Conservation (phyloP, 2,888 invertebrate species). For the Pristionchus japonicus region DNA sequence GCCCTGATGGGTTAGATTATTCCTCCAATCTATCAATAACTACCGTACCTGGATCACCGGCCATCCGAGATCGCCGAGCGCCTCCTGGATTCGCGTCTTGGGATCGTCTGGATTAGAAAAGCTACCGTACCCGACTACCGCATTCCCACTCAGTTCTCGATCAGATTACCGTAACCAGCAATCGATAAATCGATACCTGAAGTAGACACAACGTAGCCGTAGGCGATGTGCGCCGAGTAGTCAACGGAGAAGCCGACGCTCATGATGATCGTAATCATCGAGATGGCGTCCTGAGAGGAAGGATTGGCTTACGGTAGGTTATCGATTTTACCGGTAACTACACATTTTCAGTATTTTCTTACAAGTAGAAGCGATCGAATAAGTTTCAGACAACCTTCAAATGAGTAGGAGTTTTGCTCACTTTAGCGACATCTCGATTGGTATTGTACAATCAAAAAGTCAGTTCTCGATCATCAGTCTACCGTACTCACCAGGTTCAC, state of each 20-base stretch:
- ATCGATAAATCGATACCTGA: no score
- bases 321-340: no score
- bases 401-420: no score
- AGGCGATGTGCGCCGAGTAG: constrained; percentile 84
- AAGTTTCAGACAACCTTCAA: no score
- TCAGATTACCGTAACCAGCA: neutral
- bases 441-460: neutral
- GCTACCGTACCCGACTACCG: neutral
- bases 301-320: neutral
- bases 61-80: constrained; percentile 88
- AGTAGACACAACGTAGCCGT: constrained; percentile 68
- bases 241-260: constrained; percentile 96
- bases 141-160: neutral
- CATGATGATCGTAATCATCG: constrained; percentile 85
- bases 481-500: constrained; percentile 78
- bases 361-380: no score
- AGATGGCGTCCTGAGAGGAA: constrained; percentile 81
- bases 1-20: neutral
- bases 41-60: constrained; percentile 85
- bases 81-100: constrained; percentile 43
- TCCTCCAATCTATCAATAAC: no score
- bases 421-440: no score
- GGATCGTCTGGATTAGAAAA: neutral
- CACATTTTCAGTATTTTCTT: no score
- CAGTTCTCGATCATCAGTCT: neutral